A percentile compares a stretch with the other conserved stretches of the same genome.
Conservation (phyloP, 2,888 invertebrate genomes). For the Cantharis flavilabris region DNA sequence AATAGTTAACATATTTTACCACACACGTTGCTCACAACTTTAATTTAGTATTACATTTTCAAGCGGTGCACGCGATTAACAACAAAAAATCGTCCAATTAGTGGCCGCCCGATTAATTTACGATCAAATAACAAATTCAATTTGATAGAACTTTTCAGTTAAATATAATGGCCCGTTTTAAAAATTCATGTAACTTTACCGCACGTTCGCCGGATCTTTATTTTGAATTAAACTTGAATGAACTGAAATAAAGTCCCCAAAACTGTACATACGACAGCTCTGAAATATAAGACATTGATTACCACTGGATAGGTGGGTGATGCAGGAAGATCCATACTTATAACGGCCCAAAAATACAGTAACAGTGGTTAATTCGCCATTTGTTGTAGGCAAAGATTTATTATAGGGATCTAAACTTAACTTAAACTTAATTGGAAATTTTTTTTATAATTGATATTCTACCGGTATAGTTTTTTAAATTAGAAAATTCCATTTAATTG, state of each 20-base stretch:
- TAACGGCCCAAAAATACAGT: slow-evolving; percentile 34
- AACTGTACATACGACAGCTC: no score
- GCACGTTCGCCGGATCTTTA: not conserved
- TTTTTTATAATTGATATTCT: not conserved
- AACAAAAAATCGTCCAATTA: slow-evolving; percentile 19
- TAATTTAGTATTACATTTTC: slow-evolving; percentile 11
- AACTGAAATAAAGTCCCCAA: not conserved
- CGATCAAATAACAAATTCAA: not conserved
- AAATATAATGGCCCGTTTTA: not conserved
- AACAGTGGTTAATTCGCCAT: not conserved
- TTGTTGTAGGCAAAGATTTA: no score
- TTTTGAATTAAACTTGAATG: not conserved
- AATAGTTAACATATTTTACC: slow-evolving; percentile 27
- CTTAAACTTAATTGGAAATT: not conserved
- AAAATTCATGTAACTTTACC: not conserved
- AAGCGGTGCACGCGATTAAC: slow-evolving; percentile 15
- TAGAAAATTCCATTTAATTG: no score
- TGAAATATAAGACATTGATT: not conserved
- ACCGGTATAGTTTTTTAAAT: no score
- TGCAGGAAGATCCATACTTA: not conserved
- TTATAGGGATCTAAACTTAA: no score
- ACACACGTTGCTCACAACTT: slow-evolving; percentile 25
- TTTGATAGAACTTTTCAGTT: not conserved
- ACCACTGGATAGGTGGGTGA: not conserved
- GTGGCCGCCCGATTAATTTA: not conserved